These are phyloP conservation scores for Spisula solida DNA, from an alignment of 2,888 invertebrate species.

Conservation along the genomic window DNA sequence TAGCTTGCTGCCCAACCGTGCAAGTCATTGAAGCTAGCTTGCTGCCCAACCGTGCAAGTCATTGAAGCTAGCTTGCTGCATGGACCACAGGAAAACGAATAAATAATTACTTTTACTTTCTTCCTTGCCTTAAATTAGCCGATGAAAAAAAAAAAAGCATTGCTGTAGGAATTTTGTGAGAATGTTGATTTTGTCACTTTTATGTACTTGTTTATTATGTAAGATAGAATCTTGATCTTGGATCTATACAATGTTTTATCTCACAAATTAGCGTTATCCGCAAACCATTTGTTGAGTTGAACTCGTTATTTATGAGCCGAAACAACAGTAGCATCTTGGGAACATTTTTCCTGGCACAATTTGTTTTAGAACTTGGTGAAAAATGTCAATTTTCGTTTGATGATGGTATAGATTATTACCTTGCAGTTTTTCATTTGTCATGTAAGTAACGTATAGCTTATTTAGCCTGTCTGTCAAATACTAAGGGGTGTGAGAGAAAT, in stretches of 20 bases:
- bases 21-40: too few relatives aligned
- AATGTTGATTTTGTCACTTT: too few relatives aligned
- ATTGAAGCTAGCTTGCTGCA: too few relatives aligned
- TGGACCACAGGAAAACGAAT: too few relatives aligned
- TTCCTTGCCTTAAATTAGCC: too few relatives aligned
- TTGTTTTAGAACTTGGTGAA: background rate
- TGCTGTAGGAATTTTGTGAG: too few relatives aligned
- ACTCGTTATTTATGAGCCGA: conserved; percentile 16
- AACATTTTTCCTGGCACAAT: background rate
- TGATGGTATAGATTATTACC: background rate
- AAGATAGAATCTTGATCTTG: background rate
- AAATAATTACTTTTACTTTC: too few relatives aligned
- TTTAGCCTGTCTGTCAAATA: conserved; percentile 7
- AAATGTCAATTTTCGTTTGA: conserved; percentile 14
- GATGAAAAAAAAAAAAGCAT: too few relatives aligned
- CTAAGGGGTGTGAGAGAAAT: background rate
- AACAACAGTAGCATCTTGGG: background rate
- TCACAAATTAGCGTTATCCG: conserved; percentile 1
- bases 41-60: too few relatives aligned
- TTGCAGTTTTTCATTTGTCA: conserved; percentile 10
- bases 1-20: too few relatives aligned
- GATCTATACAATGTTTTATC: background rate
- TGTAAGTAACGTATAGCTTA: background rate
- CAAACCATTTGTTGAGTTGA: conserved; percentile 6
- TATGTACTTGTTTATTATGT: background rate